Evolutionary conservation across 1,140 invertebrate genomes (phyloP).

Genomic region (Leptinotarsa undecemlineata): DNA sequence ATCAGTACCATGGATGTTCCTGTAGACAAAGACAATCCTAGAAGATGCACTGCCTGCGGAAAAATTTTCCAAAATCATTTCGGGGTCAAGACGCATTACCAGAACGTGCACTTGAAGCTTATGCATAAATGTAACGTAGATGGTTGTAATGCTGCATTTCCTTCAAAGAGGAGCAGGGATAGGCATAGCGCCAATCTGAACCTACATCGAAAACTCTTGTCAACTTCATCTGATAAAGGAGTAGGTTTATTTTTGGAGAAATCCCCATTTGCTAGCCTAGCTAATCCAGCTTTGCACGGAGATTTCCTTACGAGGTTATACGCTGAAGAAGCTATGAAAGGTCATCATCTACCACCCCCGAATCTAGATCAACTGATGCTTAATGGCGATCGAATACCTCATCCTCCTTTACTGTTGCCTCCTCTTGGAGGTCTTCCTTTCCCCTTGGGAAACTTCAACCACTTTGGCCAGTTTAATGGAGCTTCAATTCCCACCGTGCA

Average conservation of each 20-base stretch:
- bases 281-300: constrained; percentile 65
- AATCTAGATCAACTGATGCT: constrained; percentile 54
- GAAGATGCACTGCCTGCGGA: constrained; percentile 87
- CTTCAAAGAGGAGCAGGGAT: constrained; percentile 91
- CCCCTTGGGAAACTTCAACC: constrained; percentile 57
- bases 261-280: constrained; percentile 57
- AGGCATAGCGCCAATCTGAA: constrained; percentile 91
- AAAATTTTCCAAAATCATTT: constrained; percentile 95
- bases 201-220: constrained; percentile 85
- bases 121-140: constrained; percentile 96
- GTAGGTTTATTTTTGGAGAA: constrained; percentile 53
- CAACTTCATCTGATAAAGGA: constrained; percentile 65
- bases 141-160: constrained; percentile 94
- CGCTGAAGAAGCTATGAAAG: constrained; percentile 64
- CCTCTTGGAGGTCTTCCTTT: constrained; percentile 51
- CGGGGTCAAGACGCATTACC: constrained; percentile 93
- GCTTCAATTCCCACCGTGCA: constrained; percentile 44
- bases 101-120: constrained; percentile 92
- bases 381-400: constrained; percentile 57
- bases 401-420: constrained; percentile 59
- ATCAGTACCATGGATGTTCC: constrained; percentile 79
- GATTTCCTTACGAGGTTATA: constrained; percentile 84
- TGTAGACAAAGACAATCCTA: constrained; percentile 77
- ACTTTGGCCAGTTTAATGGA: constrained; percentile 53
- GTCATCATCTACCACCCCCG: constrained; percentile 53